Evolutionary conservation across 2,888 invertebrate genomes (phyloP), one percentile per base, ranked within the genome.

Genomic region (Phalera bucephala): DNA sequence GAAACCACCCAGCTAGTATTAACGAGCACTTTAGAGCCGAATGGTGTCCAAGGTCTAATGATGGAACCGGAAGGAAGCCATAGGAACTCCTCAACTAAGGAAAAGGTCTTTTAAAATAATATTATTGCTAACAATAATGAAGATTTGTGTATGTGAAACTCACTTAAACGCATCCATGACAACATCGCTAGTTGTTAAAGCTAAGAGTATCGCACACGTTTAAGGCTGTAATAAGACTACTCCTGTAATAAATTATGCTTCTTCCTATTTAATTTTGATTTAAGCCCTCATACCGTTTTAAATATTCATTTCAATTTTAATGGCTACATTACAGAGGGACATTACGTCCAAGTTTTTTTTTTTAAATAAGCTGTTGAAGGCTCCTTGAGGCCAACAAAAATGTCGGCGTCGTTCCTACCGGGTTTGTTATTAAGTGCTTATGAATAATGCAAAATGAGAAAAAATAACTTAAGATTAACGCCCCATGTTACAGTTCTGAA

Each of bases 291-390:
- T 34, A 28, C 29, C 43, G 41, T 11, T 22, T 28, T 26, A 39
- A 39, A 39, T 48, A 49, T 55, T 48, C 46, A 48, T 55, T 59
- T 59, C 45, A 46, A 59, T 57, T 49, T 59, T 38, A 59, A 58
- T 57, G 36, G 42, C 36, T 33, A 8, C 44, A 46, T 59, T 46
- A 51, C 22, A 31, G 33, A 33, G 27, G 28, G 32, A 36, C 33
- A 43, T 58, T 55, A 33, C 23, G 40, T 31, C 27, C 33, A 9
- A 35, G 36, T 11, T 42, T 9, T n/a, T n/a, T n/a, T n/a, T n/a
- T 29, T 29, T 29, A 17, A 17, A 19, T 17, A 11, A 29, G 19
- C 19, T 55, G 58, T 55, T 58, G 55, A 55, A 51, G 42, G 39
- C 43, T 29, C 50, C 36, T 39, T 33, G 48, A 44, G 47, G 45